Evolutionary conservation across 1,140 invertebrate species (phyloP), one percentile per base, ranked within the genome.

Genomic region (Bathynomus jamesi): DNA sequence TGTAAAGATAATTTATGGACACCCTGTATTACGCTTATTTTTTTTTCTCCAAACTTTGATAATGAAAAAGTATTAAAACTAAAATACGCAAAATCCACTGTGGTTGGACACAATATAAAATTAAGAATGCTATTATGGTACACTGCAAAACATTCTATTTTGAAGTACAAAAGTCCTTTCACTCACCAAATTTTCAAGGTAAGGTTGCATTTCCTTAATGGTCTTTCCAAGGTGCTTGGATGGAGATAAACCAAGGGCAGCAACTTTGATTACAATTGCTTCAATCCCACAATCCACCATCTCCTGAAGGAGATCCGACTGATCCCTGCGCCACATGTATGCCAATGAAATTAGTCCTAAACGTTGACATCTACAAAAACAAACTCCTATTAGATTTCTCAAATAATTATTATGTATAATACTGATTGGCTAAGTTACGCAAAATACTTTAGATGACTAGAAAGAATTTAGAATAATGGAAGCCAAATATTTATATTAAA

Each of bases 181-280:
- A 80, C 81, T 83, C 83, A 89, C 89, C 89, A 98, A 93, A 83
- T 91, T 87, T 69, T 89, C 79, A 78, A 98, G 85, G 82, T 96
- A 90, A 24, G 91, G 87, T 81, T 93, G 89, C 81, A 98, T 89
- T 78, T 95, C 89, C 75, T 86, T 85, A 74, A 99, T 84, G 29
- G 89, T 89, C 84, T 92, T 89, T 31, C 95, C 95, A 69, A 99
- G 85, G 85, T 98, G 94, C 78, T 90, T 87, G 65, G 86, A 83
- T 60, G 92, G 92, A 77, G 93, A 88, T 76, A 99, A 85, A 73
- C 95, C 95, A 76, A 97, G 83, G 28, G 93, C 89, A 67, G 96
- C 95, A 28, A 97, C 94, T 89, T 99, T 99, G 67, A 99, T 96
- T 29, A 99, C 85, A 77, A 99, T 91, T 60, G 97, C 95, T 81